Percentiles rank a stretch among this genome's conserved stretches.
phyloP scores from a whole-genome alignment of 2,888 invertebrate genomes.

The Candidula unifasciata region DNA sequence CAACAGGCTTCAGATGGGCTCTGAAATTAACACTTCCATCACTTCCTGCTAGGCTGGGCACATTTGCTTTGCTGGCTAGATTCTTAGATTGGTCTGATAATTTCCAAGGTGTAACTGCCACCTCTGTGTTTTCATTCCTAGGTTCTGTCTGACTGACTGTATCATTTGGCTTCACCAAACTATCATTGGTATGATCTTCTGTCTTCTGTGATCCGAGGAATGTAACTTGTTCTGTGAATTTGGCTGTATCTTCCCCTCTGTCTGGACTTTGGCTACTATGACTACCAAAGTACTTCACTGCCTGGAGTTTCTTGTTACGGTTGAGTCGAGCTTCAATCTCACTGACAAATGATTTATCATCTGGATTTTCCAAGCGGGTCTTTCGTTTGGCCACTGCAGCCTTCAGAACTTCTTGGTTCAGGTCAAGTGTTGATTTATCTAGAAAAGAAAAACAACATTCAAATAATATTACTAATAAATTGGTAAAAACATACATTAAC shows the following conservation, averaged over 20 bases:
- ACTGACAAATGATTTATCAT: slow-evolving; percentile 66
- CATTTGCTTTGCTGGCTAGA: background rate
- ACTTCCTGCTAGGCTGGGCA: background rate
- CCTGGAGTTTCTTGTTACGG: slow-evolving; percentile 74
- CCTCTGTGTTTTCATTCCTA: background rate
- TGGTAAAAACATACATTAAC: too few species aligned
- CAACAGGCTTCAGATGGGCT: slow-evolving; percentile 34
- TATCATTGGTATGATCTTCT: background rate
- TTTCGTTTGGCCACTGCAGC: slow-evolving; percentile 74
- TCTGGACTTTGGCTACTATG: slow-evolving; percentile 52
- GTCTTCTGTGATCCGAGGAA: background rate
- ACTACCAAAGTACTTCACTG: slow-evolving; percentile 66
- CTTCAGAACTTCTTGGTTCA: slow-evolving; percentile 71
- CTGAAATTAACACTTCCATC: slow-evolving; percentile 10
- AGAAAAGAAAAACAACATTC: slow-evolving; percentile 33
- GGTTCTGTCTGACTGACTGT: background rate
- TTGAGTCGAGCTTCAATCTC: slow-evolving; percentile 71
- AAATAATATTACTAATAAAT: too few species aligned
- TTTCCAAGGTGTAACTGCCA: background rate
- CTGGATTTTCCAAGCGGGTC: slow-evolving; percentile 63
- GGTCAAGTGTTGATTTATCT: slow-evolving; percentile 54
- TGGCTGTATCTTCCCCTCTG: background rate
- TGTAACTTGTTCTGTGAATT: background rate
- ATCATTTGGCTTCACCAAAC: slow-evolving; percentile 14
- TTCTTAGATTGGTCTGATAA: background rate